Conservation (phyloP, 2,888 invertebrate species). For the Crocallis elinguaria region DNA sequence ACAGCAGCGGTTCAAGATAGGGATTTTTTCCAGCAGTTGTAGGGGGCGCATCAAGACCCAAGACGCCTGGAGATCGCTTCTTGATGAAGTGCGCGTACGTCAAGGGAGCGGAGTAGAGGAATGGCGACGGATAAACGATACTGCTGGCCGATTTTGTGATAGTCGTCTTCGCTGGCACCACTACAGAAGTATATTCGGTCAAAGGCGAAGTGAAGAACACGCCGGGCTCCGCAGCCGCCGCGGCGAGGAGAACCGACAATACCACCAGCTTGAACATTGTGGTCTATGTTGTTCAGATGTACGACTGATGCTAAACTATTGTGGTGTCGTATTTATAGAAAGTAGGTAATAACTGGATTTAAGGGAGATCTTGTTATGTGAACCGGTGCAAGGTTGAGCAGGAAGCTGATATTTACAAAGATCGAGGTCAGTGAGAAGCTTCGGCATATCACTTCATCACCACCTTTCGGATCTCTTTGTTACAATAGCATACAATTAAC, state of each 20-base stretch:
- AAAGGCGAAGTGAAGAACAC: constrained; percentile 43
- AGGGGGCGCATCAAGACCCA: constrained; percentile 39
- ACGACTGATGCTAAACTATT: constrained; percentile 66
- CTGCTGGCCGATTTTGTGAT: constrained; percentile 71
- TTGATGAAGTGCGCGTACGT: constrained; percentile 61
- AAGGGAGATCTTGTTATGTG: constrained; percentile 70
- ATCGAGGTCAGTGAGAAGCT: constrained; percentile 64
- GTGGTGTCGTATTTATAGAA: constrained; percentile 69
- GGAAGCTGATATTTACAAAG: constrained; percentile 75
- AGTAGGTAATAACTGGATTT: constrained; percentile 61
- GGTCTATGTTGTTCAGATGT: constrained; percentile 71
- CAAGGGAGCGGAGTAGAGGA: constrained; percentile 55
- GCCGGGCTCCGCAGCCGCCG: constrained; percentile 76
- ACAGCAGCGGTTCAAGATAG: constrained; percentile 29
- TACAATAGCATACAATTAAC: constrained; percentile 25
- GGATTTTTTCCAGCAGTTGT: constrained; percentile 36
- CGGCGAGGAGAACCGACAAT: constrained; percentile 85
- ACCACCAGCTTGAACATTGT: constrained; percentile 83
- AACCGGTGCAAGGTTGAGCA: constrained; percentile 72
- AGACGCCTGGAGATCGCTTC: constrained; percentile 48
- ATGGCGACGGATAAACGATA: constrained; percentile 72
- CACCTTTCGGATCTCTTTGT: constrained; percentile 42
- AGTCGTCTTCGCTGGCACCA: constrained; percentile 63
- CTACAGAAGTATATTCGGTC: constrained; percentile 48
- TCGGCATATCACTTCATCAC: constrained; percentile 60